phyloP scores from a whole-genome alignment of 2,113 vertebrate species.

The Bufo gargarizans region DNA sequence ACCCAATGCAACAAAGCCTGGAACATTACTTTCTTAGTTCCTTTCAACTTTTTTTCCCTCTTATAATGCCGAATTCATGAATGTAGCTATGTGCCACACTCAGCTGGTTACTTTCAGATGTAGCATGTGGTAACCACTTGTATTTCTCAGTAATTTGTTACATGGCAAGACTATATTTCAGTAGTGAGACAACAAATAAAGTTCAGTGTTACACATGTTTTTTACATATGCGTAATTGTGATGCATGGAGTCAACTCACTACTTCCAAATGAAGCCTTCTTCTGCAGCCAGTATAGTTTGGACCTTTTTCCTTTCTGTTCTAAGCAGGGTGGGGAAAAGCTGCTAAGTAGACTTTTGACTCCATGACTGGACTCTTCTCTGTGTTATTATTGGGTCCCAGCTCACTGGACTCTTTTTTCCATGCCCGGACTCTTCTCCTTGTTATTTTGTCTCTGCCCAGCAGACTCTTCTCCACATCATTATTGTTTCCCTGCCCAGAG shows the following conservation, averaged over 20 bases:
- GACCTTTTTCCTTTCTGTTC: no score
- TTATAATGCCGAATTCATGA: slow-evolving; percentile 16
- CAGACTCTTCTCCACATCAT: no score
- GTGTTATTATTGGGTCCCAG: no score
- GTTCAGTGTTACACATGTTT: background rate
- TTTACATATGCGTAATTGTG: background rate
- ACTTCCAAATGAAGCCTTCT: background rate
- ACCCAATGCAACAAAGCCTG: slow-evolving; percentile 8
- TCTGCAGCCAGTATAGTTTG: background rate
- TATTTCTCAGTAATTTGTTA: slow-evolving; percentile 3
- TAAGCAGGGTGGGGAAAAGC: no score
- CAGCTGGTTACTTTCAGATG: slow-evolving; percentile 25
- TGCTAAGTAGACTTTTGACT: no score
- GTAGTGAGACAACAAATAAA: slow-evolving; percentile 27
- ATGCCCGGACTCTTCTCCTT: no score
- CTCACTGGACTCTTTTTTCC: no score
- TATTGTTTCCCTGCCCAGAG: no score
- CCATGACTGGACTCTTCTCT: no score
- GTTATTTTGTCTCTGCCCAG: no score
- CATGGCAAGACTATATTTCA: slow-evolving; percentile 1
- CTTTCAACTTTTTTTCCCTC: slow-evolving; percentile 18
- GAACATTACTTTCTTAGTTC: slow-evolving; percentile 6
- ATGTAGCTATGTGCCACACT: background rate
- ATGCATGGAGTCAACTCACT: background rate
- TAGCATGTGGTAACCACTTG: slow-evolving; percentile 41